Base-by-base conservation (phyloP, 1,140 invertebrate genomes). In the Tribolium castaneum region DNA sequence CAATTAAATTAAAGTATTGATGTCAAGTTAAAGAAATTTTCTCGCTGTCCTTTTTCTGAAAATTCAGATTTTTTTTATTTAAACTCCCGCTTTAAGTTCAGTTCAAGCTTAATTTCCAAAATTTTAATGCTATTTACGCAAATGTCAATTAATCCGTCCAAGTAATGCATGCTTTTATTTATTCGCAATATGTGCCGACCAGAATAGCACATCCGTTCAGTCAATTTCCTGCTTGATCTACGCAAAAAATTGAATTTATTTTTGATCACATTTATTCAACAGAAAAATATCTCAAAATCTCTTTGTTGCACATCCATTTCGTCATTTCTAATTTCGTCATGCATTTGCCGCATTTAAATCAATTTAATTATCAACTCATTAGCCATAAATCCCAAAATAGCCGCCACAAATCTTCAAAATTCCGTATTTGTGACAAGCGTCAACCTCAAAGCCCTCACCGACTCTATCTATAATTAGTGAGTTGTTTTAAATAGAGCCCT, bases 401-500 rank as follows among this genome's bases (percentile, higher is more conserved):
- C n/a, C 5, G n/a, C n/a, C 39, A 45, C 39, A 45, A 45, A 45
- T 45, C 39, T 45, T 45, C 39, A 45, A 45, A 45, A 45, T 45
- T 45, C 39, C n/a, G 39, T 45, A 45, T 45, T 45, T 45, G 39
- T 45, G 39, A 45, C 39, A 45, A 45, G 9, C 39, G n/a, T 45
- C 39, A 52, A 50, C 49, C 49, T 50, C 49, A 50, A 52, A 66
- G 19, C 12, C 59, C 25, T 34, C 59, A 35, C 59, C 30, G 25
- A 25, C 3, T 35, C 54, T 9, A 12, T 35, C 30, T 66, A 66
- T 66, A 34, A 66, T 66, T 66, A 66, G 59, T 13, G 22, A 35
- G 25, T 66, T 66, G 59, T 66, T 59, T 30, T 35, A 66, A 66
- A 66, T 66, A 66, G 59, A 34, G 59, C 30, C 35, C 59, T 59